Conservation (phyloP, 2,888 invertebrate genomes). For the Conus canariensis region DNA sequence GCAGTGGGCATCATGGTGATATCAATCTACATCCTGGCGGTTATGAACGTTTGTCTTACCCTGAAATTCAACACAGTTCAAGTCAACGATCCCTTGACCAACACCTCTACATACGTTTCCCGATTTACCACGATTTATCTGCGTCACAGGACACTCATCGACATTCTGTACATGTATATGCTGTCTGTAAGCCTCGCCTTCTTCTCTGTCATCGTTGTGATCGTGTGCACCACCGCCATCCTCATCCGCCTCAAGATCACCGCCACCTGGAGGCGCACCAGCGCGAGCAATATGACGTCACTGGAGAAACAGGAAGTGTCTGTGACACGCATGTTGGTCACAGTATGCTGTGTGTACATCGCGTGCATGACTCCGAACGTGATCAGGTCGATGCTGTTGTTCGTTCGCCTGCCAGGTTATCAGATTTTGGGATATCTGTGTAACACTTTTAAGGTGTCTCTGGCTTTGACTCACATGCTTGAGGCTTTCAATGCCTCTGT, state of each 20-base stretch:
- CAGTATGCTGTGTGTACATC: not conserved
- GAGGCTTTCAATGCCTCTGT: not conserved
- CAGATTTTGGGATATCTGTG: not conserved
- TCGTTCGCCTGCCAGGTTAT: not conserved
- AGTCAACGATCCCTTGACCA: not conserved
- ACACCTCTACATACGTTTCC: not conserved
- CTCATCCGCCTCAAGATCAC: not conserved
- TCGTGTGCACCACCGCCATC: constrained; percentile 27
- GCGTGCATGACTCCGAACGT: not conserved
- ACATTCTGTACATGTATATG: not conserved
- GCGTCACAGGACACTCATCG: not conserved
- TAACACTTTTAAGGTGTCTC: not conserved
- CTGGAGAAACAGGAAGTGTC: constrained; percentile 5
- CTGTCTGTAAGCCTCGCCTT: not conserved
- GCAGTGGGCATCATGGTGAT: not conserved
- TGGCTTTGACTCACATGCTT: not conserved
- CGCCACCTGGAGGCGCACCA: not conserved
- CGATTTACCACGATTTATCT: not conserved
- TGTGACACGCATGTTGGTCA: not conserved
- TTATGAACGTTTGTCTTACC: not conserved
- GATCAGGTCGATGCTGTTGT: not conserved
- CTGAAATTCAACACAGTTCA: not conserved
- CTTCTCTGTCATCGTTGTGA: not conserved
- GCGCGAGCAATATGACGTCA: constrained; percentile 22
- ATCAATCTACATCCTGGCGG: not conserved